Conservation (phyloP, 1,140 invertebrate genomes). For the Pantala flavescens region DNA sequence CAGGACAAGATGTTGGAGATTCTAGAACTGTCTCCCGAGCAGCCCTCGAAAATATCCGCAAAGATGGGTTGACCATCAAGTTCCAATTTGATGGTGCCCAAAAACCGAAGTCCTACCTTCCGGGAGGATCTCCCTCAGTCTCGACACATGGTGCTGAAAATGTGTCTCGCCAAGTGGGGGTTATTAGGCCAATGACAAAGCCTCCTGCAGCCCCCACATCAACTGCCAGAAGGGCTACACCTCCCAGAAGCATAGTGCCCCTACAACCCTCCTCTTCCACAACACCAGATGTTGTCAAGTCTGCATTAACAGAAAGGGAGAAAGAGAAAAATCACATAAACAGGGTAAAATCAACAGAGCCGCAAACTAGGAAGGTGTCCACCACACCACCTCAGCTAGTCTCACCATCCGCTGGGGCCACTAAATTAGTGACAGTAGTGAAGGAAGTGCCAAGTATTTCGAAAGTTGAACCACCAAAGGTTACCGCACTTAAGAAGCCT, state of each 20-base stretch:
- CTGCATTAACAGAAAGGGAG: conserved; percentile 44
- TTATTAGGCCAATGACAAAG: conserved; percentile 42
- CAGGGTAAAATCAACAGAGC: conserved; percentile 48
- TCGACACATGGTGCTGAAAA: conserved; percentile 6
- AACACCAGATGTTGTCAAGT: background rate
- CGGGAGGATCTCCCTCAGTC: background rate
- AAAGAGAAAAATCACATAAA: conserved; percentile 62
- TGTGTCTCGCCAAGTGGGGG: conserved; percentile 40
- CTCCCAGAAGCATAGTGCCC: conserved; percentile 20
- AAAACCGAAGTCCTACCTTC: conserved; percentile 20
- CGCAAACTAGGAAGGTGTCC: background rate
- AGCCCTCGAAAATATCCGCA: conserved; percentile 55
- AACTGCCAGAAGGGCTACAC: conserved; percentile 36
- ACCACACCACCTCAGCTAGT: background rate
- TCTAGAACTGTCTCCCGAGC: conserved; percentile 41
- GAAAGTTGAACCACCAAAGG: background rate
- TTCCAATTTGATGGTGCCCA: conserved; percentile 42
- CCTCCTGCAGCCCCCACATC: background rate
- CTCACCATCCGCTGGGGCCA: background rate
- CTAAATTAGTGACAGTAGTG: background rate
- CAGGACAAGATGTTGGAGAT: conserved; percentile 25
- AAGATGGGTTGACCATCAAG: conserved; percentile 48
- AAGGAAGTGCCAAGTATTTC: background rate
- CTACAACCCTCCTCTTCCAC: conserved; percentile 23
- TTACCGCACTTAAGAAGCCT: background rate